Evolutionary conservation across 2,113 vertebrate species (phyloP).

Genomic region (Nerophis lumbriciformis): DNA sequence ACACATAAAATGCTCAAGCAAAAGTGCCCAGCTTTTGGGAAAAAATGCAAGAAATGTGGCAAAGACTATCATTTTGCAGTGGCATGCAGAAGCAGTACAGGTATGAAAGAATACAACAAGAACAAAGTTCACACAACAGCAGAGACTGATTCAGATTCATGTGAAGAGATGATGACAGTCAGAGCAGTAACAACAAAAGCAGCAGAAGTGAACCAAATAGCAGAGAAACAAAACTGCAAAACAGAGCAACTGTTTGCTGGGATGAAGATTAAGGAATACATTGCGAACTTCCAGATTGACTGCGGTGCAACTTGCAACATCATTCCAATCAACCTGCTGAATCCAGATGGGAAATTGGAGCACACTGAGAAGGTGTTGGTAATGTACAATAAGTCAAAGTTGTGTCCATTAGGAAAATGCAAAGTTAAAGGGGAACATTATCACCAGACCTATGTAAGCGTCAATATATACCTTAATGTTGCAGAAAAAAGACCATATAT

Average conservation of each 20-base stretch:
- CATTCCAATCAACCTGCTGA: slow-evolving; percentile 21
- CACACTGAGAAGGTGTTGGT: slow-evolving; percentile 20
- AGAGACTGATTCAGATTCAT: slow-evolving; percentile 8
- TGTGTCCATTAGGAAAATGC: not conserved
- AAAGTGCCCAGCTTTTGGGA: slow-evolving; percentile 20
- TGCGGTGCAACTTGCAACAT: slow-evolving; percentile 31
- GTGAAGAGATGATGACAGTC: slow-evolving; percentile 13
- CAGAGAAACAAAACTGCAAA: too few species aligned
- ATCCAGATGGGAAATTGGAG: slow-evolving; percentile 1
- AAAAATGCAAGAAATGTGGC: slow-evolving; percentile 9
- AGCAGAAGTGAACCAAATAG: too few species aligned
- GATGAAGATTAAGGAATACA: not conserved
- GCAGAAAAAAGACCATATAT: too few species aligned
- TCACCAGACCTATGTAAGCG: too few species aligned
- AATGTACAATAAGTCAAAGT: slow-evolving; percentile 11
- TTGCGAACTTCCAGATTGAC: slow-evolving; percentile 20
- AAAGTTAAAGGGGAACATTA: too few species aligned
- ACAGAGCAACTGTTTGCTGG: too few species aligned
- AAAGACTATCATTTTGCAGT: slow-evolving; percentile 6
- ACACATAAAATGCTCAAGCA: slow-evolving; percentile 21
- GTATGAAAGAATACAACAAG: not conserved
- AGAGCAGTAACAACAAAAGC: not conserved
- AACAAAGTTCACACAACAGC: slow-evolving; percentile 1
- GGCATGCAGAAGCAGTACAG: too few species aligned
- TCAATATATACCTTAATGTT: too few species aligned